phyloP scores from a whole-genome alignment of 2,113 vertebrate species.

The Mus musculus region GRCm39 chrY:10641001-10641500 shows the following conservation, averaged over 20 bases:
- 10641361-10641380: conserved; percentile 96
- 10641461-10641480: conserved; percentile 95
- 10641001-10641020: background rate
- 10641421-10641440: conserved; percentile 88
- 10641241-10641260: conserved; percentile 61
- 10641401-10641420: conserved; percentile 90
- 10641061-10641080: background rate
- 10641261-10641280: conserved; percentile 88
- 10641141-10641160: background rate
- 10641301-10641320: conserved; percentile 87
- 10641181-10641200: conserved; percentile 41
- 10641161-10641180: conserved; percentile 48
- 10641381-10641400: conserved; percentile 92
- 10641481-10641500: conserved; percentile 90
- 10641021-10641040: too few relatives aligned
- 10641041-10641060: background rate
- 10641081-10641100: background rate
- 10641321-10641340: conserved; percentile 87
- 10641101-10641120: background rate
- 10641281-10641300: conserved; percentile 84
- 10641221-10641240: conserved; percentile 45
- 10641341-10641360: conserved; percentile 91
- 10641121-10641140: background rate
- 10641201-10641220: conserved; percentile 60
- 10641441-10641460: conserved; percentile 89